Percentiles rank a stretch among this genome's conserved stretches.
Evolutionary conservation across 2,888 invertebrate genomes (phyloP).

Genomic region (Amaurobius ferox): DNA sequence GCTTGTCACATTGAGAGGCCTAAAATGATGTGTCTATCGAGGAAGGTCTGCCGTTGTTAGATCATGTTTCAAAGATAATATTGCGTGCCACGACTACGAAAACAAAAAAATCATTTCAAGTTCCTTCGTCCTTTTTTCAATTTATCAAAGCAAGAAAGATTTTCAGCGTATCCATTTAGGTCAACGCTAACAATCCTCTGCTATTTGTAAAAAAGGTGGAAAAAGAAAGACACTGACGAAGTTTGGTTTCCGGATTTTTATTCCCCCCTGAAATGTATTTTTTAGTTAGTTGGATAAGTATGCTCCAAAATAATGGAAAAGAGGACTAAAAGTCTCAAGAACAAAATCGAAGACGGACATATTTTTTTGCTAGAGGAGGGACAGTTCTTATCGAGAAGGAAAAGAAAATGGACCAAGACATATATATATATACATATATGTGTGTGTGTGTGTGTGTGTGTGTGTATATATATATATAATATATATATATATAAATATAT

Average conservation of each 20-base stretch:
- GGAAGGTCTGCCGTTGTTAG: background rate
- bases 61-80: conserved; percentile 18
- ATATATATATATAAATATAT: too few species aligned
- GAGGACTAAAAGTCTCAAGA: too few species aligned
- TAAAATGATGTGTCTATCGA: background rate
- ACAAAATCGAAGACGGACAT: too few species aligned
- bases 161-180: conserved; percentile 12
- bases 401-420: too few species aligned
- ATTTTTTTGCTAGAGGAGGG: too few species aligned
- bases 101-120: conserved; percentile 4
- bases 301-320: too few species aligned
- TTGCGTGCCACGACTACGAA: background rate
- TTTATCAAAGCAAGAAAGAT: conserved; percentile 8
- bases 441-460: too few species aligned
- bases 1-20: background rate
- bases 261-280: background rate
- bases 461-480: too few species aligned
- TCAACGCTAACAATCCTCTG: conserved; percentile 3
- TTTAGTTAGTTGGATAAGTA: too few species aligned
- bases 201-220: conserved; percentile 2
- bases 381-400: too few species aligned
- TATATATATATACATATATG: too few species aligned
- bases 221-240: background rate
- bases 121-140: conserved; percentile 8
- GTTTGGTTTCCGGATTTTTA: background rate